Evolutionary conservation across 92 coral and sea anemone species (phyloP).

Genomic region (Paragorgia papillata): DNA sequence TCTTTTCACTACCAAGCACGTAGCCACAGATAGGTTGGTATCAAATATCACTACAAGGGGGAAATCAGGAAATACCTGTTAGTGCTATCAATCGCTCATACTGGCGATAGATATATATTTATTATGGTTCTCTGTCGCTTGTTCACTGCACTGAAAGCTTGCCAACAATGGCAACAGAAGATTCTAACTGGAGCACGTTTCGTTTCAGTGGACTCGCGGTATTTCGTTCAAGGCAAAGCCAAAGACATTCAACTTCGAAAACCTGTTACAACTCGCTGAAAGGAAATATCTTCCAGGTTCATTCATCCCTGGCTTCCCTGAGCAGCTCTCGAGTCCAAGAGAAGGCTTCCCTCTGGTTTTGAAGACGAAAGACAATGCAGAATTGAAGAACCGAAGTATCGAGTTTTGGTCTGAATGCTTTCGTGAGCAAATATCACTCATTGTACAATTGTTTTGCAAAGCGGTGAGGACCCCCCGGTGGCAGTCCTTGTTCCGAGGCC

Average conservation of each 20-base stretch:
- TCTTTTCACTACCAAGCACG: too few species aligned
- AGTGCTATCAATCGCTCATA: too few species aligned
- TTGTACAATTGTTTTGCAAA: not conserved
- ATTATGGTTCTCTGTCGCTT: too few species aligned
- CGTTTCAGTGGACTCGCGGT: slow-evolving; percentile 12
- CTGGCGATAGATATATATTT: too few species aligned
- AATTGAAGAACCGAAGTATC: slow-evolving; percentile 8
- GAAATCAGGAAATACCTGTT: too few species aligned
- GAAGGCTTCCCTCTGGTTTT: slow-evolving; percentile 45
- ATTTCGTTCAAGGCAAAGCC: slow-evolving; percentile 12
- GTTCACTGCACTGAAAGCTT: too few species aligned
- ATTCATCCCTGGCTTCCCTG: slow-evolving; percentile 49
- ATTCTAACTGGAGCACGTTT: not conserved
- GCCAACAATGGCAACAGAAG: not conserved
- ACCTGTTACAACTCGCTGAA: slow-evolving; percentile 33
- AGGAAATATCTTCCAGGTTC: slow-evolving; percentile 54
- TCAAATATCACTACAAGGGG: too few species aligned
- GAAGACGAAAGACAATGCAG: slow-evolving; percentile 15
- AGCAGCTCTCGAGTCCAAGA: slow-evolving; percentile 44
- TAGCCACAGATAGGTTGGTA: too few species aligned
- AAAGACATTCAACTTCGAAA: not conserved
- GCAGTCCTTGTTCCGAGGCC: slow-evolving; percentile 18
- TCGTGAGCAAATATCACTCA: slow-evolving; percentile 21
- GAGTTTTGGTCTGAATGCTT: slow-evolving; percentile 45
- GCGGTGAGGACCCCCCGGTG: not conserved